Percentiles rank a stretch among this genome's conserved stretches.
Evolutionary conservation across 2,797 vertebrate species (phyloP).

Genomic region (Argya squamiceps): DNA sequence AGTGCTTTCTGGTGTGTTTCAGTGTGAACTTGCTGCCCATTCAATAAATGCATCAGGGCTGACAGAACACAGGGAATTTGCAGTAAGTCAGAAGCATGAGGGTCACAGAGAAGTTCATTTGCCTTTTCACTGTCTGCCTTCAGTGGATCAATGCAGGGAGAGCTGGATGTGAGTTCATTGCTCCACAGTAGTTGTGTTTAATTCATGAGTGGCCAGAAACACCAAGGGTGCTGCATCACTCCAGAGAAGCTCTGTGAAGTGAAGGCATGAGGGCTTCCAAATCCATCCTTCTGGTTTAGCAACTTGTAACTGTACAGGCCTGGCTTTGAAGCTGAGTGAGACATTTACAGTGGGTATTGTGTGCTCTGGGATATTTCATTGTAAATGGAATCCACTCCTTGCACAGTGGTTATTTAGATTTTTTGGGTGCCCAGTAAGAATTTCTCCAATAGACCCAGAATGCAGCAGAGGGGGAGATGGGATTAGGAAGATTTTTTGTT

Average conservation of each 20-base stretch:
- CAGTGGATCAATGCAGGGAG: not conserved
- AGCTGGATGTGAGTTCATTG: not conserved
- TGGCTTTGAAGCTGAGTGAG: not conserved
- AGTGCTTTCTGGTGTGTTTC: not conserved
- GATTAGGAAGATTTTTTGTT: not conserved
- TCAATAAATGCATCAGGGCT: conserved; percentile 12
- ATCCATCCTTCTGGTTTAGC: not conserved
- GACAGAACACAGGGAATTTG: not conserved
- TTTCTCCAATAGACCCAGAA: not conserved
- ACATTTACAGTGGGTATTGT: not conserved
- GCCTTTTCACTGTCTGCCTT: not conserved
- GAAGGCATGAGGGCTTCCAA: not conserved
- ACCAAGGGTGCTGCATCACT: not conserved
- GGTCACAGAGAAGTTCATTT: not conserved
- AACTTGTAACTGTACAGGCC: not conserved
- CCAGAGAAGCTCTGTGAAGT: not conserved
- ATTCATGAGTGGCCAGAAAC: not conserved
- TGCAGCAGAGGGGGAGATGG: not conserved
- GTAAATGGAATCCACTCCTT: not conserved
- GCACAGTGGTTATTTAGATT: not conserved
- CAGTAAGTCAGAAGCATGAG: not conserved
- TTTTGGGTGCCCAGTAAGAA: not conserved
- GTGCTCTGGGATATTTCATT: not conserved
- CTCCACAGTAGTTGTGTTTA: not conserved
- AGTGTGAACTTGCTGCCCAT: not conserved